Conservation (phyloP, 2,888 invertebrate genomes). For the Brachyptera putata region DNA sequence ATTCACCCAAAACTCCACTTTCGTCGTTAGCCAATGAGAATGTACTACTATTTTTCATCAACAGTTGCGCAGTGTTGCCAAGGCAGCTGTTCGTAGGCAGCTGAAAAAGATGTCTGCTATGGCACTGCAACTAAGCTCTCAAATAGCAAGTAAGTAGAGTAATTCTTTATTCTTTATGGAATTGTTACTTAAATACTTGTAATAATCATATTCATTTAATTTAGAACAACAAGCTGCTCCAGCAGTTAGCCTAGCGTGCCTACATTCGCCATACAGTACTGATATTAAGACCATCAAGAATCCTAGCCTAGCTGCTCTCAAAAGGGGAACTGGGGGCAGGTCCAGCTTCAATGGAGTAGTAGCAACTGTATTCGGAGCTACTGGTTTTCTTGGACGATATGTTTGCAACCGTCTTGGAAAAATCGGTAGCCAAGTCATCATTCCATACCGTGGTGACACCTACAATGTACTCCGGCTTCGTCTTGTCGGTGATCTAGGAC, state of each 20-base stretch:
- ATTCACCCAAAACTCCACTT: too few species aligned
- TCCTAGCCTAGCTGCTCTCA: slow-evolving; percentile 53
- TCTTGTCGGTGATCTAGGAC: slow-evolving; percentile 90
- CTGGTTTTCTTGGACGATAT: slow-evolving; percentile 84
- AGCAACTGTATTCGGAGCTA: slow-evolving; percentile 95
- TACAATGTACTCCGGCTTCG: slow-evolving; percentile 75
- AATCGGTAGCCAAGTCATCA: slow-evolving; percentile 77
- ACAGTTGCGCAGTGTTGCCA: too few species aligned
- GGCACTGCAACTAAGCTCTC: slow-evolving; percentile 12
- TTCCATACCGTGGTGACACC: slow-evolving; percentile 88
- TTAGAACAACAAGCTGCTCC: slow-evolving; percentile 30
- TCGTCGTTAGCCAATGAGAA: too few species aligned
- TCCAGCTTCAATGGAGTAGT: slow-evolving; percentile 95
- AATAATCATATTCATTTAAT: neutral
- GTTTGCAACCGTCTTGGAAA: slow-evolving; percentile 88
- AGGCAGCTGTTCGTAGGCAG: too few species aligned
- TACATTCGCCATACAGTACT: slow-evolving; percentile 50
- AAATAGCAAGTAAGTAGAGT: slow-evolving; percentile 3
- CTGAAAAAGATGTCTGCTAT: slow-evolving; percentile 21
- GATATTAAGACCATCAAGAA: slow-evolving; percentile 42
- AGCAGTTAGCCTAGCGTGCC: slow-evolving; percentile 39
- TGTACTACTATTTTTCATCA: too few species aligned
- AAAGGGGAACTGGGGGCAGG: slow-evolving; percentile 85
- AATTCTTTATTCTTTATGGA: neutral
- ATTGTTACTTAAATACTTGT: neutral